Conservation (phyloP, 2,113 vertebrate genomes). For the Hippocampus comes region DNA sequence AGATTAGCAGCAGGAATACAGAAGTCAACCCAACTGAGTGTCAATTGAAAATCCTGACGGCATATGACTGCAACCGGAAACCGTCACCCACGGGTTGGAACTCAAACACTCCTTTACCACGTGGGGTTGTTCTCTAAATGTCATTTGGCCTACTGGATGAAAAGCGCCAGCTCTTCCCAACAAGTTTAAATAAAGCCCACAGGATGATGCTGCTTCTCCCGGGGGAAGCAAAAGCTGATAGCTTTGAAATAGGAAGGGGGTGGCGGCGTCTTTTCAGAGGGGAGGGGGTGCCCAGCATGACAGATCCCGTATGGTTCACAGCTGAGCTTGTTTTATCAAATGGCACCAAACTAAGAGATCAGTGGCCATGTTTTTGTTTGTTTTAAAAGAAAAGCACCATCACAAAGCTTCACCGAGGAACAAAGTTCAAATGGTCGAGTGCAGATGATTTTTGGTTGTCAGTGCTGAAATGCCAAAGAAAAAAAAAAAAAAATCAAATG, state of each 20-base stretch:
- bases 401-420: slow-evolving; percentile 47
- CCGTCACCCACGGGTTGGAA: slow-evolving; percentile 10
- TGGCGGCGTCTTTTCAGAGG: slow-evolving; percentile 50
- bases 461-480: slow-evolving; percentile 11
- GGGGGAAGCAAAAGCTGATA: slow-evolving; percentile 68
- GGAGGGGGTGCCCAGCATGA: slow-evolving; percentile 58
- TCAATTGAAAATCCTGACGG: slow-evolving; percentile 36
- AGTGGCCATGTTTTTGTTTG: slow-evolving; percentile 67
- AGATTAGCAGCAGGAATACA: slow-evolving; percentile 40
- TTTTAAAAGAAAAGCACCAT: slow-evolving; percentile 23
- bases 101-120: slow-evolving; percentile 44
- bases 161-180: slow-evolving; percentile 69
- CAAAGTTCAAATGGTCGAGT: slow-evolving; percentile 28
- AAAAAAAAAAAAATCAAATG: slow-evolving; percentile 3
- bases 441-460: background rate
- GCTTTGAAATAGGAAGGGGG: slow-evolving; percentile 74
- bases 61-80: slow-evolving; percentile 30
- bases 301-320: slow-evolving; percentile 73
- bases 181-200: slow-evolving; percentile 74
- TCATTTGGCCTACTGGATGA: slow-evolving; percentile 49
- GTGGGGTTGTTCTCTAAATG: slow-evolving; percentile 60
- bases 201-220: slow-evolving; percentile 71
- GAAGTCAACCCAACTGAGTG: slow-evolving; percentile 9
- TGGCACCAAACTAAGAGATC: slow-evolving; percentile 67
- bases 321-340: slow-evolving; percentile 75